These are phyloP conservation scores for Harmothoe impar DNA, from an alignment of 2,888 invertebrate species.

Conservation along the genomic window DNA sequence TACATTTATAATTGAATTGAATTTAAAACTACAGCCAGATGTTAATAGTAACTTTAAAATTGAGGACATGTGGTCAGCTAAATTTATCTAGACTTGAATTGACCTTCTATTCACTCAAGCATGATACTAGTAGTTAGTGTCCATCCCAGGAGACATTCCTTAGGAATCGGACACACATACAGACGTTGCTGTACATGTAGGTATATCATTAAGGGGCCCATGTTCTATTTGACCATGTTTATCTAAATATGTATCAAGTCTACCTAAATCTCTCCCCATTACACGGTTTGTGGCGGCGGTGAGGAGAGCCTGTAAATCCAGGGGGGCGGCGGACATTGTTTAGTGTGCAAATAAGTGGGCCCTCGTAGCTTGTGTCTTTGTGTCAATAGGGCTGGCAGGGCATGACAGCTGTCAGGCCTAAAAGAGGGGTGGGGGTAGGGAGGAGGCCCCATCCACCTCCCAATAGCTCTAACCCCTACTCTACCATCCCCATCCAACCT, in stretches of 20 bases:
- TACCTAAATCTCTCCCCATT: constrained; percentile 9
- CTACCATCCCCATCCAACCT: background rate
- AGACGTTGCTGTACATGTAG: background rate
- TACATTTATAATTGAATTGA: no score
- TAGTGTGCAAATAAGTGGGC: constrained; percentile 55
- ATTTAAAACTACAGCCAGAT: no score
- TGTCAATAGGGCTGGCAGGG: constrained; percentile 36
- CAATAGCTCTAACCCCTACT: background rate
- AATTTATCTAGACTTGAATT: no score
- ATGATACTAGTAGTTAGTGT: no score
- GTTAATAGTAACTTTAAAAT: no score
- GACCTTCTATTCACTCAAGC: no score
- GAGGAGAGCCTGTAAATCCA: constrained; percentile 29
- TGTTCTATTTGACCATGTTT: background rate
- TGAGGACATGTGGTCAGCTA: no score
- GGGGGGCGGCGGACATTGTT: constrained; percentile 12
- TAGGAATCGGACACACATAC: no score
- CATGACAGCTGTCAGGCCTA: constrained; percentile 51
- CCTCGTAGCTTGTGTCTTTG: constrained; percentile 28
- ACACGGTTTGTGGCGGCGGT: constrained; percentile 19
- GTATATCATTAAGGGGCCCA: background rate
- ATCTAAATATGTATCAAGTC: background rate
- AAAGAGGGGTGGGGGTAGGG: background rate
- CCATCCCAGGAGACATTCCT: no score
- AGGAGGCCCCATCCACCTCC: background rate